These are phyloP conservation scores for Dromaius novaehollandiae DNA, from an alignment of 2,113 vertebrate species.

Conservation along the genomic window DNA sequence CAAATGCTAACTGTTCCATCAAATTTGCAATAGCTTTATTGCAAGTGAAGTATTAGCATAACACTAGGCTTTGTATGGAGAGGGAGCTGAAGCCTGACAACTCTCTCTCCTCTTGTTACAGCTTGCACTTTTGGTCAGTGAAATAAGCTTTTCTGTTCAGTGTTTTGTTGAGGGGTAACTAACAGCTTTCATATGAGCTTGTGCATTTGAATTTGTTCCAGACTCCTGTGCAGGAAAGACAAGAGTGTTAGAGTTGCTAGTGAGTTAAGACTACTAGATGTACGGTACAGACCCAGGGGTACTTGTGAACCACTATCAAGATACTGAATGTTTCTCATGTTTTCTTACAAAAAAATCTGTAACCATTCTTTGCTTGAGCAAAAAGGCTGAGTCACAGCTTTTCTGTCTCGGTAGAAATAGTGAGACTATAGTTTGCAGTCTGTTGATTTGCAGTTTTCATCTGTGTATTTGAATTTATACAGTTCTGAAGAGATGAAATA, in stretches of 20 bases:
- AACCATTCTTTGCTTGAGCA: not conserved
- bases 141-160: not conserved
- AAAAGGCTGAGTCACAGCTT: not conserved
- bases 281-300: accelerated
- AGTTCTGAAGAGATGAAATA: not conserved
- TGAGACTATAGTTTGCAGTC: not conserved
- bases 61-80: not conserved
- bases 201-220: not conserved
- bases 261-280: not conserved
- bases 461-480: not conserved
- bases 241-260: not conserved
- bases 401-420: not conserved
- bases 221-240: not conserved
- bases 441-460: not conserved
- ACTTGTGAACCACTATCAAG: not conserved
- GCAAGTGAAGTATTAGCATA: not conserved
- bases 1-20: not conserved
- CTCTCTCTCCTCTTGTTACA: not conserved
- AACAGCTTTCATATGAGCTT: not conserved
- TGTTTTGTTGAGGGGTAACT: not conserved
- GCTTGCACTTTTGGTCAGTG: not conserved
- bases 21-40: not conserved
- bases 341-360: not conserved
- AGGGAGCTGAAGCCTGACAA: not conserved
- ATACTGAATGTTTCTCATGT: not conserved